phyloP scores from a whole-genome alignment of 2,113 vertebrate genomes.

The Alexandromys fortis region DNA sequence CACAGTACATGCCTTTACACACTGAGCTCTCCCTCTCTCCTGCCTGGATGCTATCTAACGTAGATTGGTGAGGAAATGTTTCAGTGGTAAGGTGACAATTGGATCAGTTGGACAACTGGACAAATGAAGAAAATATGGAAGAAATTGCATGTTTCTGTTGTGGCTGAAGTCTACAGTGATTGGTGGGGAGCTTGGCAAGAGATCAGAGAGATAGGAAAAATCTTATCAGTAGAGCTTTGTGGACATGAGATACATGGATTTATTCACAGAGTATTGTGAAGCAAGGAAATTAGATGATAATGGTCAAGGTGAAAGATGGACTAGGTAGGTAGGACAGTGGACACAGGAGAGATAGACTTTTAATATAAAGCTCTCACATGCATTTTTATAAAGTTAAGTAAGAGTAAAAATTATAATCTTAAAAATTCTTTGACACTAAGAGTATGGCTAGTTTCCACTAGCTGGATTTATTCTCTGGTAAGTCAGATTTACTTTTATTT shows the following conservation, averaged over 20 bases:
- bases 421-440: conserved; percentile 20
- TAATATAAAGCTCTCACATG: conserved; percentile 8
- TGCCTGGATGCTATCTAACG: not conserved
- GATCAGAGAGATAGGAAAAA: not conserved
- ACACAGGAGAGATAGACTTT: conserved; percentile 12
- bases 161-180: not conserved
- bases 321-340: not conserved
- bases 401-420: conserved; percentile 3
- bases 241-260: not conserved
- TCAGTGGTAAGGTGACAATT: conserved; percentile 24
- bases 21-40: not conserved
- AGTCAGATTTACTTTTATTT: not conserved
- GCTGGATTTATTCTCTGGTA: conserved; percentile 17
- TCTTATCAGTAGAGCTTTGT: not conserved
- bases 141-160: not conserved
- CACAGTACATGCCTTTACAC: not conserved
- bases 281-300: not conserved
- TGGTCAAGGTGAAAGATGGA: not conserved
- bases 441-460: not conserved
- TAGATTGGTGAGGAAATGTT: not conserved
- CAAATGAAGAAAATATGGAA: not conserved
- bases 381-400: conserved; percentile 24
- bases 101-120: not conserved
- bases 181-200: not conserved
- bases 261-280: conserved; percentile 17